Base-by-base conservation (phyloP, 1,140 invertebrate genomes). In the Formica selysi region DNA sequence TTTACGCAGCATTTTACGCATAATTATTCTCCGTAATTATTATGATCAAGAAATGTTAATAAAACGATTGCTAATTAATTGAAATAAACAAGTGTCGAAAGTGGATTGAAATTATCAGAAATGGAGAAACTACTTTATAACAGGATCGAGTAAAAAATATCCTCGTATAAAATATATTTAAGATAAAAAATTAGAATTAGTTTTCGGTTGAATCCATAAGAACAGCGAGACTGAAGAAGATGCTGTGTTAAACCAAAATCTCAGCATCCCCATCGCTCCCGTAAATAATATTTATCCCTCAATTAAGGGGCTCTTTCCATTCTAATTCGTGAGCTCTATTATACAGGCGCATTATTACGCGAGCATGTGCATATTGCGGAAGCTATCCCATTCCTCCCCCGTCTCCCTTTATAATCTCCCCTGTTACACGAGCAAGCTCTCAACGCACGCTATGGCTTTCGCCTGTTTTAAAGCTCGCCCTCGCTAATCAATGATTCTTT, bases 321-420 rank as follows among this genome's bases (percentile, higher is more conserved):
- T 92, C 91, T 92, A 91, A 93, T 93, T 93, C 86, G 48, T 67
- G 76, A 71, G 86, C 87, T 92, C 90, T 93, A 93, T 92, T 80
- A 88, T 85, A 73, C 84, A 78, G 57, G 76, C 64, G 80, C 80
- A 86, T 88, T 90, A 91, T 92, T 91, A 90, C 86, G 44, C 22
- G 51, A 62, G 84, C 74, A 62, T 76, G 71, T 91, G 79, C 81
- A 88, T 51, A 51, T 91, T 89, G 84, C 65, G 48, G 70, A 68
- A 54, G 22, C 36, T 44, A 86, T 74, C 83, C 73, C 16, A 41
- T 44, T 0, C 41, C 26, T 36, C 29, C 38, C 22, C 38, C 36
- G 22, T 57, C 32, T n/a, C 54, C 22, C 16, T 36, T 44, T 29
- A 54, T 89, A 89, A 89, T 89, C 84, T 26, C 70, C 29, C 13